Percentiles rank a stretch among this genome's conserved stretches.
Evolutionary conservation across 2,888 invertebrate species (phyloP).

Genomic region (Fissipunctia ypsillon): DNA sequence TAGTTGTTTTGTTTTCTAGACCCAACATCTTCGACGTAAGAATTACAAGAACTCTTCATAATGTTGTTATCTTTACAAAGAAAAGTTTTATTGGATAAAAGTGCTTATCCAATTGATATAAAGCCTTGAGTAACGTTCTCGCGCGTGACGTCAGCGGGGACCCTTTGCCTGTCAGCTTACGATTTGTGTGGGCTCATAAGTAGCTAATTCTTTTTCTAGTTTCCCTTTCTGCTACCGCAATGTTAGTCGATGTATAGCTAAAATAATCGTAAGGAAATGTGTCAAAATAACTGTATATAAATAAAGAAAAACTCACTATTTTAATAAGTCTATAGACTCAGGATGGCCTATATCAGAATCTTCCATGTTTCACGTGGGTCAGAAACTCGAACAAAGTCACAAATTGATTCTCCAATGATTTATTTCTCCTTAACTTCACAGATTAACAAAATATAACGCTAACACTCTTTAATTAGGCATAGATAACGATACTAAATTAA

Average conservation of each 20-base stretch:
- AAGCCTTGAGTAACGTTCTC: conserved; percentile 37
- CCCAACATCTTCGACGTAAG: conserved; percentile 34
- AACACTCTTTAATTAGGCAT: no score
- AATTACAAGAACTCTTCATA: conserved; percentile 52
- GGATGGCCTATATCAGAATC: no score
- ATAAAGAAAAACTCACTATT: background rate
- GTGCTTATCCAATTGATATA: conserved; percentile 60
- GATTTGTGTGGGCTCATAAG: conserved; percentile 39
- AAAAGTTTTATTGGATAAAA: conserved; percentile 58
- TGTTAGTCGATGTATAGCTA: background rate
- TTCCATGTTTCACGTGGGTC: no score
- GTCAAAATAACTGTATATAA: background rate
- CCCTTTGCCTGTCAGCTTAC: conserved; percentile 44
- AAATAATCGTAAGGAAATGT: background rate
- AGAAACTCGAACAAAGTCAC: no score
- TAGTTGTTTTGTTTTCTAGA: conserved; percentile 27
- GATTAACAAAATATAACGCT: no score
- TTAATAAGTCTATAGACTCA: no score
- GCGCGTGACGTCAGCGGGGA: conserved; percentile 39
- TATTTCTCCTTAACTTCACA: no score
- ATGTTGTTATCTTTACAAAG: conserved; percentile 46
- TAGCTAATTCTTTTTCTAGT: conserved; percentile 45
- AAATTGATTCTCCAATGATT: no score
- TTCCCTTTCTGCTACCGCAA: conserved; percentile 11
- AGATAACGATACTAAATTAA: no score